These are phyloP conservation scores for Spisula solida DNA, from an alignment of 2,888 invertebrate genomes.

Conservation along the genomic window DNA sequence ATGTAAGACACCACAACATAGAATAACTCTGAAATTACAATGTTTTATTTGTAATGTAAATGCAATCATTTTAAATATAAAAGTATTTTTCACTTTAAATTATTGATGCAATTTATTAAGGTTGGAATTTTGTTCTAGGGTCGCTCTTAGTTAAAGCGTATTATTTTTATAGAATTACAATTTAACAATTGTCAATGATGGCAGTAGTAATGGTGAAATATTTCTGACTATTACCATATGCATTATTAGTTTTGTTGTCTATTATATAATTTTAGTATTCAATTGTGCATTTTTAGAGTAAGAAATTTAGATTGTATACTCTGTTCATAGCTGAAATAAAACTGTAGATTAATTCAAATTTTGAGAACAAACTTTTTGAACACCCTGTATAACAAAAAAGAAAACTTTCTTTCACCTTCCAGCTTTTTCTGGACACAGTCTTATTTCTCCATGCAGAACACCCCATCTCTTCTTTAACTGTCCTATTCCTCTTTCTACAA, in stretches of 20 bases:
- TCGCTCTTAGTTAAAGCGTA: not conserved
- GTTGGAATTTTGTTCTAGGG: not conserved
- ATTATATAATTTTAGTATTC: not conserved
- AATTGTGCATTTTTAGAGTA: too few relatives aligned
- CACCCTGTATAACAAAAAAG: too few relatives aligned
- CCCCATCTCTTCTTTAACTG: slow-evolving; percentile 16
- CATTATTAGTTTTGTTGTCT: not conserved
- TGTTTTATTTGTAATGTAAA: too few relatives aligned
- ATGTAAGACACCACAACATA: not conserved
- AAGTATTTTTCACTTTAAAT: too few relatives aligned
- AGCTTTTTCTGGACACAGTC: not conserved
- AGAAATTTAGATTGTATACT: too few relatives aligned
- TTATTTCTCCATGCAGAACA: not conserved
- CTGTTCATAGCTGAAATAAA: too few relatives aligned
- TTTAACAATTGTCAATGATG: not conserved
- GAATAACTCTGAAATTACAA: not conserved
- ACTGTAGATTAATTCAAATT: too few relatives aligned
- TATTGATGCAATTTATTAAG: not conserved
- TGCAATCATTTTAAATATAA: too few relatives aligned
- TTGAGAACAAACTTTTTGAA: too few relatives aligned
- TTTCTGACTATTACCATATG: not conserved
- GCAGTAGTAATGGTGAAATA: too few relatives aligned
- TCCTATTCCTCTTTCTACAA: not conserved
- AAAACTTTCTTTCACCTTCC: not conserved
- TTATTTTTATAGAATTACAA: not conserved